These are phyloP conservation scores for Dendronephthya gigantea DNA, from an alignment of 64 coral and sea anemone genomes.

Conservation along the genomic window DNA sequence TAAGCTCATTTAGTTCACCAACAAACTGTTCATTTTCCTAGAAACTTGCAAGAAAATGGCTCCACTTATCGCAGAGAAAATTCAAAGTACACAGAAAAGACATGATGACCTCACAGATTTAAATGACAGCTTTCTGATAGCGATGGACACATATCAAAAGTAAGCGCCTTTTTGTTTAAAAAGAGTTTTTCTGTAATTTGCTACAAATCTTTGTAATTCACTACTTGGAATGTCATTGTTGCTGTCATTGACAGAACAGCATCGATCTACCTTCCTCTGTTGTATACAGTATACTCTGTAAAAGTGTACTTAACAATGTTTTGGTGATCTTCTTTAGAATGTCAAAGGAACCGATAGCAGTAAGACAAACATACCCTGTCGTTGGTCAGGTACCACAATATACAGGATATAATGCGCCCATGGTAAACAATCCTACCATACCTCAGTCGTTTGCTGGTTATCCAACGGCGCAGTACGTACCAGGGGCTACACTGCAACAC, in stretches of 20 bases:
- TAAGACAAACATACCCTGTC: background rate
- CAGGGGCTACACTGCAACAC: background rate
- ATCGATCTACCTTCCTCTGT: too few relatives aligned
- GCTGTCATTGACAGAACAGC: too few relatives aligned
- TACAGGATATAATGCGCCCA: background rate
- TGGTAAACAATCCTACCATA: background rate
- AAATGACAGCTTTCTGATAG: background rate
- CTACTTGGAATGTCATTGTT: too few relatives aligned
- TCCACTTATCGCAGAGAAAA: background rate
- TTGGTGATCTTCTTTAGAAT: background rate
- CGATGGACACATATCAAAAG: background rate
- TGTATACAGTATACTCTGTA: too few relatives aligned
- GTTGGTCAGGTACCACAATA: background rate
- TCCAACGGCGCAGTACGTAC: background rate
- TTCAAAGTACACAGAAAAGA: background rate
- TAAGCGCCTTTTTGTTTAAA: too few relatives aligned
- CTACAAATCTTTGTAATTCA: too few relatives aligned
- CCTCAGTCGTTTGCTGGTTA: background rate
- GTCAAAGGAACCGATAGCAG: background rate
- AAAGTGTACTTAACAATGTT: background rate
- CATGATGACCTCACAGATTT: background rate
- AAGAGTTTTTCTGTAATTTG: too few relatives aligned
- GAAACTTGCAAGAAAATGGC: constrained; percentile 6
- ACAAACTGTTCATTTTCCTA: background rate
- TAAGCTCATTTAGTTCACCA: too few relatives aligned